Percentiles rank a stretch among this genome's conserved stretches.
Evolutionary conservation across 2,797 vertebrate genomes (phyloP).

Genomic region (Sebastolobus alascanus): DNA sequence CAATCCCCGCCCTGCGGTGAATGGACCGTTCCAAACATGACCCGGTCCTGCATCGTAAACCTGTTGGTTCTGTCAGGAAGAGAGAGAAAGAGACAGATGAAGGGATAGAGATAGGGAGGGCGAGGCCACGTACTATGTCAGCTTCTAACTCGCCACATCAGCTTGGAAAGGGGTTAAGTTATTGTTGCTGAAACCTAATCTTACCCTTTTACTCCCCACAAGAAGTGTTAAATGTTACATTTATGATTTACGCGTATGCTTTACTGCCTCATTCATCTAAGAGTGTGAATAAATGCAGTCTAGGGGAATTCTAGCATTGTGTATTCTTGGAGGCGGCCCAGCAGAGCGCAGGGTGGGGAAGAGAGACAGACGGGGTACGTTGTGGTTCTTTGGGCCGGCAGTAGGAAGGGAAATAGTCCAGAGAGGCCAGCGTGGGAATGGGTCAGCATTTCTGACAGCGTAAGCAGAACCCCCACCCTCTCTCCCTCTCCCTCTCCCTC

Average conservation of each 20-base stretch:
- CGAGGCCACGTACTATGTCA: conserved; percentile 2
- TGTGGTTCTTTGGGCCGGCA: conserved; percentile 63
- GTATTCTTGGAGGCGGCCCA: conserved; percentile 57
- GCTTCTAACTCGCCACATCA: conserved; percentile 15
- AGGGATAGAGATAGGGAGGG: neutral
- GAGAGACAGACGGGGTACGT: conserved; percentile 53
- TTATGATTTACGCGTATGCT: conserved; percentile 15
- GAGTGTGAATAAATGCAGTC: conserved; percentile 36
- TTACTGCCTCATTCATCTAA: conserved; percentile 29
- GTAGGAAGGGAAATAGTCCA: conserved; percentile 70
- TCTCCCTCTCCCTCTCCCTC: conserved; percentile 31
- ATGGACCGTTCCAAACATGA: conserved; percentile 63
- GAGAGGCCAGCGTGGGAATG: conserved; percentile 86
- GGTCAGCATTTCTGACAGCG: conserved; percentile 80
- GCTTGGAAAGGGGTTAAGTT: neutral
- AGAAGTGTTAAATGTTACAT: neutral
- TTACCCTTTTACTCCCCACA: neutral
- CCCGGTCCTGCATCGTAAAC: conserved; percentile 50
- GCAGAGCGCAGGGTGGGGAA: conserved; percentile 44
- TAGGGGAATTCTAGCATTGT: conserved; percentile 43
- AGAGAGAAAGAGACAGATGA: conserved; percentile 3
- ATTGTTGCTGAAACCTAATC: conserved; percentile 7
- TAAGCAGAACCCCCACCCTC: conserved; percentile 62
- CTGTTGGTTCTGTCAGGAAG: conserved; percentile 49
- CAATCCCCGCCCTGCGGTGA: conserved; percentile 66